Conservation (phyloP, 2,888 invertebrate genomes). For the Cephus pulcher region DNA sequence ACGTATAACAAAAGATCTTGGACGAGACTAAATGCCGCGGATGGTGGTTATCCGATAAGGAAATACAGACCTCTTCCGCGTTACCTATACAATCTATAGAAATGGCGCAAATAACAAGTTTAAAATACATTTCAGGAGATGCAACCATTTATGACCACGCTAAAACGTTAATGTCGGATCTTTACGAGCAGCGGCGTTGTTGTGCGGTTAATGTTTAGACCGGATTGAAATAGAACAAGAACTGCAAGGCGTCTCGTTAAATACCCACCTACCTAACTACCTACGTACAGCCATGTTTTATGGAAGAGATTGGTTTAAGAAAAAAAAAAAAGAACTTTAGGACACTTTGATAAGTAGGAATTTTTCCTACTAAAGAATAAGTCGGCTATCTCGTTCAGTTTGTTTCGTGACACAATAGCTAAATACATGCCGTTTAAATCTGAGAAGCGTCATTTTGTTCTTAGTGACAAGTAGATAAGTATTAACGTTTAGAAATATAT, state of each 20-base stretch:
- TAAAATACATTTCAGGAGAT: slow-evolving; percentile 31
- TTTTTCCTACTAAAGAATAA: neutral
- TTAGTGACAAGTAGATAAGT: neutral
- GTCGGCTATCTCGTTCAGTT: neutral
- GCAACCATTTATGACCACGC: slow-evolving; percentile 34
- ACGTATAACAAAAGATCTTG: neutral
- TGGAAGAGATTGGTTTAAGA: neutral
- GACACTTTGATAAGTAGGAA: neutral
- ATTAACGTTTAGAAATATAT: neutral
- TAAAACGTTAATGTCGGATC: slow-evolving; percentile 31
- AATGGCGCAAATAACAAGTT: neutral
- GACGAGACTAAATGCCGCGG: neutral
- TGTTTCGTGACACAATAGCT: neutral
- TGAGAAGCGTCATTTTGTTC: neutral
- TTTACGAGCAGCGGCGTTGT: slow-evolving; percentile 17
- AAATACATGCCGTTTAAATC: neutral
- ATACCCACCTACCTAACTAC: neutral
- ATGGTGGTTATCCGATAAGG: neutral
- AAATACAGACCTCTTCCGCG: neutral
- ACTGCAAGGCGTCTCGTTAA: neutral
- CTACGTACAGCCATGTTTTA: neutral
- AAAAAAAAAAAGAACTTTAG: neutral
- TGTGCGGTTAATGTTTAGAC: slow-evolving; percentile 18
- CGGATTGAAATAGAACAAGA: slow-evolving; percentile 12
- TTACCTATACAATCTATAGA: neutral